Percentiles rank a stretch among this genome's conserved stretches.
Evolutionary conservation across 2,113 vertebrate genomes (phyloP).

Genomic region (Sebastes schlegelii): DNA sequence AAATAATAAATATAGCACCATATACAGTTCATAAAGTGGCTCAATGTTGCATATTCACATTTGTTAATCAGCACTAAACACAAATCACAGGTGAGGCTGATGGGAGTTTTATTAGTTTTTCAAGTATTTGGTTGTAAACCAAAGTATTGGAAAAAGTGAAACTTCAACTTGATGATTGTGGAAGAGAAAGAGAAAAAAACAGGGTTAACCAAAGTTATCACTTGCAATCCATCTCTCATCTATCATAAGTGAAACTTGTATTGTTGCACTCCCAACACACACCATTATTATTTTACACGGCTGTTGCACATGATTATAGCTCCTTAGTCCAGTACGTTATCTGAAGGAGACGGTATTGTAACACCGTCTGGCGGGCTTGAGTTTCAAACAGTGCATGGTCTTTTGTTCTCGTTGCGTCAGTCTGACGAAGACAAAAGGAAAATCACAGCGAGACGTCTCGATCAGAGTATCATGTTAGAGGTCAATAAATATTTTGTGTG

Average conservation of each 20-base stretch:
- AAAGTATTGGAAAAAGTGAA: not conserved
- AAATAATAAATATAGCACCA: too few species aligned
- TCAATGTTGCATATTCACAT: not conserved
- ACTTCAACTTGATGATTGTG: not conserved
- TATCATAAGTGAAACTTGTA: not conserved
- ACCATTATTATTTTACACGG: conserved; percentile 10
- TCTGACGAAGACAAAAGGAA: conserved; percentile 47
- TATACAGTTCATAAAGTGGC: too few species aligned
- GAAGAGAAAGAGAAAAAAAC: not conserved
- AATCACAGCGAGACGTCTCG: conserved; percentile 24
- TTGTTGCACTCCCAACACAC: not conserved
- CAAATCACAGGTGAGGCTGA: not conserved
- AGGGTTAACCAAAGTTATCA: too few species aligned
- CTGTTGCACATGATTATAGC: conserved; percentile 2
- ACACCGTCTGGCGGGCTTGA: conserved; percentile 30
- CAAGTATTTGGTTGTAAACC: not conserved
- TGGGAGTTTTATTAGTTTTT: not conserved
- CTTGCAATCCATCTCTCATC: too few species aligned
- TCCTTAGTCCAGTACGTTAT: not conserved
- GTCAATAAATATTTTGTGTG: conserved; percentile 55
- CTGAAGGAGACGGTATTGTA: conserved; percentile 46
- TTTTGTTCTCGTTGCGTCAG: conserved; percentile 43
- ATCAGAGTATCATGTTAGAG: conserved; percentile 46
- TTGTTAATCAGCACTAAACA: not conserved
- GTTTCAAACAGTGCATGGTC: conserved; percentile 48